Percentiles rank a stretch among this genome's conserved stretches.
phyloP scores from a whole-genome alignment of 2,797 vertebrate genomes.

The Coracias cyanogaster region DNA sequence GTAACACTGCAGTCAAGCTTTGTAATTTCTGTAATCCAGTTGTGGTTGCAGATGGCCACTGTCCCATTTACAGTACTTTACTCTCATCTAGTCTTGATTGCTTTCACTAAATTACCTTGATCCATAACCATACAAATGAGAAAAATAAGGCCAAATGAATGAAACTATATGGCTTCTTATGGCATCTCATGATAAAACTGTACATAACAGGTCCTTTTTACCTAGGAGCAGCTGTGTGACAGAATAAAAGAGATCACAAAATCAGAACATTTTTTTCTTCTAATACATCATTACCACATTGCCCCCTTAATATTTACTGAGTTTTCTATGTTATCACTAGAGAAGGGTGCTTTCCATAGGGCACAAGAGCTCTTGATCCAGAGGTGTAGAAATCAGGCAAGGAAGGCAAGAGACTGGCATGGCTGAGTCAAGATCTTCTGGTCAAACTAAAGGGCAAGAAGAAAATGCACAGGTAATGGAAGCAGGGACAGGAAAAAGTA shows the following conservation, averaged over 20 bases:
- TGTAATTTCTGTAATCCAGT: background rate
- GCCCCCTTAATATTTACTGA: background rate
- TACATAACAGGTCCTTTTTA: background rate
- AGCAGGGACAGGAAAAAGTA: background rate
- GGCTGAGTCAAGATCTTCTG: background rate
- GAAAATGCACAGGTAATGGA: background rate
- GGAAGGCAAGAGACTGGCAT: background rate
- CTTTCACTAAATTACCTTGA: background rate
- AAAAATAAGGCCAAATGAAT: background rate
- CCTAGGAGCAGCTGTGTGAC: background rate
- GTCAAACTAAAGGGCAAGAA: background rate
- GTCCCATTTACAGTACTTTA: background rate
- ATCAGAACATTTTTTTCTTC: background rate
- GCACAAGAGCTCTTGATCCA: background rate
- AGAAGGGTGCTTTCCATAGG: background rate
- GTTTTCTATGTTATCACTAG: background rate
- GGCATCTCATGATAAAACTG: background rate
- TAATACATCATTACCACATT: background rate
- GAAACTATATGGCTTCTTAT: background rate
- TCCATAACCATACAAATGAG: fast-evolving
- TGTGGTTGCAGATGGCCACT: background rate
- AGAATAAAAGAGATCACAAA: background rate
- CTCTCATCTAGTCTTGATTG: background rate
- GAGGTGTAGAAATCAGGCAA: background rate
- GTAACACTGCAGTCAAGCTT: background rate